These are phyloP conservation scores for Epicauta chinensis DNA, from an alignment of 1,140 invertebrate genomes.

Conservation along the genomic window DNA sequence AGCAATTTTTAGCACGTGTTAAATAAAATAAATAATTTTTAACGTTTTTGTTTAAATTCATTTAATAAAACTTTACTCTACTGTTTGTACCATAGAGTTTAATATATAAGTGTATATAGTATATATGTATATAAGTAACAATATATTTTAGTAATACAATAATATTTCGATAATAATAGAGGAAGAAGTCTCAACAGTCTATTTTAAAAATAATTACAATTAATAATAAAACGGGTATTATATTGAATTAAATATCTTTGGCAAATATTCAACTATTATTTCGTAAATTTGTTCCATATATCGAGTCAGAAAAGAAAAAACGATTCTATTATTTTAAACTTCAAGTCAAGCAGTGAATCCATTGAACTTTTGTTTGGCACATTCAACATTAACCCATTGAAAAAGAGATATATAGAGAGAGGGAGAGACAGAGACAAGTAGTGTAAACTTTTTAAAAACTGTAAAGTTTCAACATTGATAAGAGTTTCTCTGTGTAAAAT, in stretches of 20 bases:
- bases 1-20: slow-evolving; percentile 43
- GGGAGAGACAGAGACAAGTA: no score
- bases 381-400: slow-evolving; percentile 1
- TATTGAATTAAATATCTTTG: slow-evolving; percentile 15
- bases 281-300: slow-evolving; percentile 3
- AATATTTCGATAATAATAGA: slow-evolving; percentile 11
- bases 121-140: slow-evolving; percentile 9
- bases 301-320: slow-evolving; percentile 5
- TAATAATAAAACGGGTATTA: slow-evolving; percentile 8
- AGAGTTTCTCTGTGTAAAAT: no score
- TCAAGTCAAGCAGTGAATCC: slow-evolving; percentile 8
- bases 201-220: not conserved
- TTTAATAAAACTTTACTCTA: no score
- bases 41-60: no score
- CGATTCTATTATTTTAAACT: not conserved
- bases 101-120: not conserved
- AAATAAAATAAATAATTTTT: not conserved
- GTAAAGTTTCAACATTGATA: no score
- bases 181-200: slow-evolving; percentile 17
- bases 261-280: slow-evolving; percentile 12
- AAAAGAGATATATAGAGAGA: no score
- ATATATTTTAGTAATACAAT: slow-evolving; percentile 10
- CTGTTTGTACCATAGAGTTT: not conserved
- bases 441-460: no score
- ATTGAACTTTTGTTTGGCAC: slow-evolving; percentile 8